Base-by-base conservation (phyloP, 23 tunicate species). In the Clavelina lepadiformis region DNA sequence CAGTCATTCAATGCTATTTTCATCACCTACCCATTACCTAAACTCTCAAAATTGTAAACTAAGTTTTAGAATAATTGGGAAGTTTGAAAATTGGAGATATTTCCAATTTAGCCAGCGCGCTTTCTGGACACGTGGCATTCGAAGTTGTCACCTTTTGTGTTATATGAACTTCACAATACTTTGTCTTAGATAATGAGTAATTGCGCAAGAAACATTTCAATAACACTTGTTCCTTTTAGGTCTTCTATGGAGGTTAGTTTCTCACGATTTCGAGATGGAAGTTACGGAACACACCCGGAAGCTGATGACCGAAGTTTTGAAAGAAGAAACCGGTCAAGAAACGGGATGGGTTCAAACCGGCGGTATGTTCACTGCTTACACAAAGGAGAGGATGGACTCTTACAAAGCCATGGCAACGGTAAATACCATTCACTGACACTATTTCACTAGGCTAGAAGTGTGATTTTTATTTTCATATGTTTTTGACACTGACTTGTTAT, bases 311-410 rank as follows among this genome's bases (percentile, higher is more conserved):
- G 65, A 71, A 31, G 70, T 77, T 15, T 41, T 85, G 51, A 55
- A 51, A 38, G 59, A 85, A 51, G 93, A 85, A 55, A 76, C 78
- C 26, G 93, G 77, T 19, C 34, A 41, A 33, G 83, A 85, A 44
- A 85, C 93, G 0, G 93, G 93, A 28, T 85, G 93, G 93, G 79
- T 85, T 1, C 79, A 74, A 33, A 85, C 93, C 7, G 93, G 93
- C 2, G 93, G 93, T 5, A 38, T 85, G 56, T 85, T 85, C 74
- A 85, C 77, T 0, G 93, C 93, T 2, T 65, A 82, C 54, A 76
- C 65, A 25, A 62, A 85, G 38, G 56, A 77, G 56, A 35, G 93
- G 30, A 13, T 85, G 74, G 79, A 85, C 35, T 74, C 75, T 19
- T 85, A 76, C 72, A 82, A 76, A 69, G 71, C 46, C 18, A 85